Percentiles rank a stretch among this genome's conserved stretches.
These are phyloP conservation scores for Trichechus manatus DNA, from an alignment of 2,113 vertebrate species.

Conservation along the genomic window DNA sequence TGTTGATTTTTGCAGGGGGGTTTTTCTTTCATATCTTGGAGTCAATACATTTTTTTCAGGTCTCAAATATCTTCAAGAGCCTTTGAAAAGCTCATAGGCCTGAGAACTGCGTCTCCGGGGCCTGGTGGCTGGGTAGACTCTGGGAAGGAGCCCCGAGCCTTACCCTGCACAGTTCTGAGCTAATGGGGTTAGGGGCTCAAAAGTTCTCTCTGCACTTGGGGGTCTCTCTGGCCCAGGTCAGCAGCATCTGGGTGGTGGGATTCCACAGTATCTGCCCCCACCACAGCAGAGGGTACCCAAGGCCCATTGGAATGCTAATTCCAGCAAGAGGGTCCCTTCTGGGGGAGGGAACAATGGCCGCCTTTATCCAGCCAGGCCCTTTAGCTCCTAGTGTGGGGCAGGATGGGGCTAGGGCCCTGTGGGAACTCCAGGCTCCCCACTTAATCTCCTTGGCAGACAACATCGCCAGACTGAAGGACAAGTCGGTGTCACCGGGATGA, in stretches of 20 bases:
- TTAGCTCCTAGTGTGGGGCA: neutral
- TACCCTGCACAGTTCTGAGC: neutral
- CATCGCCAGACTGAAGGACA: neutral
- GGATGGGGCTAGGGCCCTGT: neutral
- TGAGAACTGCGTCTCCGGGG: neutral
- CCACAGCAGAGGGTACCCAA: neutral
- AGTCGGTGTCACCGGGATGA: neutral
- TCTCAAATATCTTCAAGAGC: neutral
- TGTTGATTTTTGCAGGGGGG: neutral
- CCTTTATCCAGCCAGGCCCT: neutral
- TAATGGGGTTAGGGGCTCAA: neutral
- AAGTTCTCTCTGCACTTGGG: neutral
- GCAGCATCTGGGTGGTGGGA: neutral
- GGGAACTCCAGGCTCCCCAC: conserved; percentile 48
- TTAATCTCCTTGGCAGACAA: neutral
- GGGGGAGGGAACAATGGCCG: neutral
- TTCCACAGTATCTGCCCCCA: too few species aligned
- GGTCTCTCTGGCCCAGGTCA: neutral
- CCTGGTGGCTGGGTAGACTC: fast-evolving
- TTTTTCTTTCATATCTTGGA: neutral
- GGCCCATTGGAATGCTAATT: conserved; percentile 41
- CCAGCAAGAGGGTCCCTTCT: neutral
- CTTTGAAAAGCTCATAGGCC: neutral
- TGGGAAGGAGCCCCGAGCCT: neutral
- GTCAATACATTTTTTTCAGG: neutral